Percentiles rank a stretch among this genome's conserved stretches.
Conservation (phyloP, 2,888 invertebrate species). For the Lamellibrachia satsuma region DNA sequence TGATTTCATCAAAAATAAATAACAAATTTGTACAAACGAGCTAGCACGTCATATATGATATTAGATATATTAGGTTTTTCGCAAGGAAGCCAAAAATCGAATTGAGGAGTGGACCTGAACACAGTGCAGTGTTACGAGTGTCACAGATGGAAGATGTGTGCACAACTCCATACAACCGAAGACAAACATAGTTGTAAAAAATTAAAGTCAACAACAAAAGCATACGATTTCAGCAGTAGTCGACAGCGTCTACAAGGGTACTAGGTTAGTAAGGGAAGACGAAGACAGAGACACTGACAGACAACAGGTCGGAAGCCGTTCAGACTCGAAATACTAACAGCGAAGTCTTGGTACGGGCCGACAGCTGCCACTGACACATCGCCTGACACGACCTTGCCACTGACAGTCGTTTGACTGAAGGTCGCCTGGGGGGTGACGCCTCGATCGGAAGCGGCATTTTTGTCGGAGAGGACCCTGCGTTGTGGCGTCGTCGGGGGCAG, state of each 20-base stretch:
- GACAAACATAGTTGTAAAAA: not conserved
- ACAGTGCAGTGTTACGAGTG: not conserved
- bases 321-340: slow-evolving; percentile 34
- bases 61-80: no score
- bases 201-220: not conserved
- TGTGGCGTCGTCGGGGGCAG: not conserved
- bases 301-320: not conserved
- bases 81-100: no score
- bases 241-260: not conserved
- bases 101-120: no score
- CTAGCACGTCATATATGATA: no score
- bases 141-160: not conserved
- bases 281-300: not conserved
- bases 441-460: not conserved
- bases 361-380: slow-evolving; percentile 37
- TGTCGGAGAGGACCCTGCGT: not conserved
- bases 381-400: slow-evolving; percentile 18
- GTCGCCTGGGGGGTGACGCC: slow-evolving; percentile 18
- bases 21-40: no score
- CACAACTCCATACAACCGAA: not conserved
- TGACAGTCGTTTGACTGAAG: slow-evolving; percentile 32
- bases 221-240: not conserved
- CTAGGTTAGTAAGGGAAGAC: not conserved
- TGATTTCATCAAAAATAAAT: no score
- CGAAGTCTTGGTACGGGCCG: slow-evolving; percentile 40